Conservation (phyloP, 2,113 vertebrate species). For the Acrocephalus arundinaceus region DNA sequence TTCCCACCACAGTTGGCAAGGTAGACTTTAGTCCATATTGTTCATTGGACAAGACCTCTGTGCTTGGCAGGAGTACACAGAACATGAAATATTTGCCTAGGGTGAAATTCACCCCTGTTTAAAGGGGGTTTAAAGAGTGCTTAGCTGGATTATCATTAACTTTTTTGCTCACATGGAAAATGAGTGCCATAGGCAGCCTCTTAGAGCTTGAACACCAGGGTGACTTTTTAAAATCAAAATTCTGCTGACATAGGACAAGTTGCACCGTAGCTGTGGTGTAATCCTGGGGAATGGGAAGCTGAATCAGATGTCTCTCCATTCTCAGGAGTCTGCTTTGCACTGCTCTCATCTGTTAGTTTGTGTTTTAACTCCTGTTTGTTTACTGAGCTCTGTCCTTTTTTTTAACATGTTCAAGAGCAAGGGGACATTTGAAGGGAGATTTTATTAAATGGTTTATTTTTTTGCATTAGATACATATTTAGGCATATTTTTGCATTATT, state of each 20-base stretch:
- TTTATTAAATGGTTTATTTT: conserved; percentile 61
- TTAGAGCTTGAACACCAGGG: neutral
- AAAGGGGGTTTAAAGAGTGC: conserved; percentile 19
- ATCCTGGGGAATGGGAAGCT: neutral
- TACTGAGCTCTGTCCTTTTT: neutral
- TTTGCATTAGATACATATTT: conserved; percentile 56
- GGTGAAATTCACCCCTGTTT: conserved; percentile 20
- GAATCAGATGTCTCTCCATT: neutral
- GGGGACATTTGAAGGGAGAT: conserved; percentile 43
- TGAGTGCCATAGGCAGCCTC: neutral
- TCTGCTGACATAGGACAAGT: neutral
- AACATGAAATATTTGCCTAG: neutral
- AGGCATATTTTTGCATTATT: conserved; percentile 66
- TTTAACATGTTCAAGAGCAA: conserved; percentile 31
- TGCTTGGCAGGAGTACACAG: neutral
- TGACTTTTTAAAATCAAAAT: neutral
- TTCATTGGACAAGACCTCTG: neutral
- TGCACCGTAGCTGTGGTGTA: neutral
- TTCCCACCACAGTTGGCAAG: neutral
- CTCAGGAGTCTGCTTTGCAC: neutral
- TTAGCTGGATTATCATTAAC: conserved; percentile 25
- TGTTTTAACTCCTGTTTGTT: conserved; percentile 16
- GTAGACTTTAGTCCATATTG: neutral
- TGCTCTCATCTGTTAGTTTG: neutral
- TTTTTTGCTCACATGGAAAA: neutral